Evolutionary conservation across 2,797 vertebrate species (phyloP), one percentile per base, ranked within the genome.

Genomic region (Harpagifer antarcticus): DNA sequence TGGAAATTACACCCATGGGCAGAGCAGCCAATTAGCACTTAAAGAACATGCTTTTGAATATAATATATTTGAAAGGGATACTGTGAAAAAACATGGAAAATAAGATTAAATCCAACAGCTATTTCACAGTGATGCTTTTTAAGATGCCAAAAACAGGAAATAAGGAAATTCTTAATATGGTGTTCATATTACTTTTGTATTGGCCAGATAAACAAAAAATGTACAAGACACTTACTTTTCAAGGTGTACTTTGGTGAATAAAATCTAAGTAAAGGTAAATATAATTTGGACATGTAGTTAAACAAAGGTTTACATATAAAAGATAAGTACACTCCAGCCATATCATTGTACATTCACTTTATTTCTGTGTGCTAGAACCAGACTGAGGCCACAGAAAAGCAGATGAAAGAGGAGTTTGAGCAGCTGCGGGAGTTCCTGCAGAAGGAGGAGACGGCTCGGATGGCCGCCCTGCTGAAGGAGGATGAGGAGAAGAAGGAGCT

Each of bases 371-470:
- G 56, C 8, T 17, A 96, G 95, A 93, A 85, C 65, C 95, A 96
- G 78, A 92, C 81, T 7, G 87, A 90, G 74, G 86, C 90, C 69
- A 93, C 94, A 0, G 94, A 95, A 83, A 91, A 88, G 82, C 93
- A 91, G 81, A 93, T 96, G 31, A 84, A 76, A 44, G 87, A 91
- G 56, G 91, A 94, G 68, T 95, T 96, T 65, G 76, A 91, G 37
- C 68, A 94, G 89, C 89, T 96, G 23, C 84, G 86, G 0, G 79
- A 84, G 78, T 95, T 95, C 63, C 89, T 96, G 20, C 84, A 76
- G 53, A 78, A 59, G 55, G 95, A 95, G 60, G 94, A 95, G 78
- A 60, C 72, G 0, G 72, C 63, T 1, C 83, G 94, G 4, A 78
- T 95, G 59, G 79, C 87, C 0, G 48, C 68, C 5, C 86, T 96